Evolutionary conservation across 1,140 invertebrate genomes (phyloP).

Genomic region (Drosophila sechellia): DNA sequence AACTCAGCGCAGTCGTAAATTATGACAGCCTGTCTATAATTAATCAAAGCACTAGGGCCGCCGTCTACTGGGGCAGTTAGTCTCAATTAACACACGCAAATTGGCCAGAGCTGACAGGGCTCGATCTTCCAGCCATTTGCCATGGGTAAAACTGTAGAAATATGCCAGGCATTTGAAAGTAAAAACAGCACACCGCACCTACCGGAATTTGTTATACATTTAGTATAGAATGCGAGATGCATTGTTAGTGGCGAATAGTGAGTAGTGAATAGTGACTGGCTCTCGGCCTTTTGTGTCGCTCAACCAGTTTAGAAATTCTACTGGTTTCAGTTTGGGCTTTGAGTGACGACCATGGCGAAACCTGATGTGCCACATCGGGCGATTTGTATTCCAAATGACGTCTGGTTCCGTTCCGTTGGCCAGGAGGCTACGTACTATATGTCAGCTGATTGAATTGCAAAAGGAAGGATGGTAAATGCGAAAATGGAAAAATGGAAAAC

Average conservation of each 20-base stretch:
- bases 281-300: conserved; percentile 56
- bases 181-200: conserved; percentile 70
- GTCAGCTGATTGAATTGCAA: conserved; percentile 76
- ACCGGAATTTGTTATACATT: conserved; percentile 71
- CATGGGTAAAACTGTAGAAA: conserved; percentile 8
- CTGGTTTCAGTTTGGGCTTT: conserved; percentile 21
- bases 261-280: not conserved
- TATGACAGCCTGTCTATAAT: conserved; percentile 76
- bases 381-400: conserved; percentile 79
- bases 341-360: conserved; percentile 73
- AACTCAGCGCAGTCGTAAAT: conserved; percentile 69
- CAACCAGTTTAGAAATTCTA: conserved; percentile 81
- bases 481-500: conserved; percentile 5
- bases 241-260: conserved; percentile 20
- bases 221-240: conserved; percentile 40
- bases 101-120: conserved; percentile 39
- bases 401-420: conserved; percentile 69
- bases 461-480: conserved; percentile 28
- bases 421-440: conserved; percentile 35
- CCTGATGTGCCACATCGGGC: conserved; percentile 73
- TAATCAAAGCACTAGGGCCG: conserved; percentile 79
- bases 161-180: conserved; percentile 73
- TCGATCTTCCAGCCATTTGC: not conserved
- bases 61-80: conserved; percentile 48
- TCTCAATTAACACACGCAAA: conserved; percentile 77